These are phyloP conservation scores for Carlito syrichta DNA, from an alignment of 2,113 vertebrate species.

Conservation along the genomic window DNA sequence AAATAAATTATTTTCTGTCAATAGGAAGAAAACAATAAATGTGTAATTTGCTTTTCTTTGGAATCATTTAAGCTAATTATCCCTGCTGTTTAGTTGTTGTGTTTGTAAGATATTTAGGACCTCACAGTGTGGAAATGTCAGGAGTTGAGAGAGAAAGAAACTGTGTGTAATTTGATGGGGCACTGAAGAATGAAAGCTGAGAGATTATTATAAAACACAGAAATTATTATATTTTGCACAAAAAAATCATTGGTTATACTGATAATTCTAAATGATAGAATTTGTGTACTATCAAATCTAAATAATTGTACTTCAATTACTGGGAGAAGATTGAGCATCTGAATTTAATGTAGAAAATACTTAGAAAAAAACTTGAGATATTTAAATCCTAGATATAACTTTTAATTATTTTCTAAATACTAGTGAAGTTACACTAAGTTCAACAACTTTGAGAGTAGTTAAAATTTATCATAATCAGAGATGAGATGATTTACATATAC, in stretches of 20 bases:
- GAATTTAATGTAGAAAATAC: neutral
- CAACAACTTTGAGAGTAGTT: slow-evolving; percentile 1
- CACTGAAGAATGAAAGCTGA: neutral
- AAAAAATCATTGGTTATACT: neutral
- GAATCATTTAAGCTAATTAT: neutral
- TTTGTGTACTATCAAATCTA: neutral
- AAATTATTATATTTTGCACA: slow-evolving; percentile 4
- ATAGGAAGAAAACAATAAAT: neutral
- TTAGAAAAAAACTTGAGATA: neutral
- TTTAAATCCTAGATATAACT: neutral
- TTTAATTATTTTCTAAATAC: slow-evolving; percentile 1
- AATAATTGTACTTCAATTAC: neutral
- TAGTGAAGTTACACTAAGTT: neutral
- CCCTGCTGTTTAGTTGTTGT: neutral
- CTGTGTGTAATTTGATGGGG: neutral
- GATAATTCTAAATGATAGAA: neutral
- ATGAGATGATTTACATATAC: slow-evolving; percentile 56
- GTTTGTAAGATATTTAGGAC: neutral
- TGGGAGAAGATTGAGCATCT: neutral
- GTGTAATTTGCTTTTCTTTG: neutral
- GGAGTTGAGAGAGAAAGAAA: neutral
- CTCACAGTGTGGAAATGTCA: neutral
- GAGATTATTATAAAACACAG: neutral
- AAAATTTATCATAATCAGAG: slow-evolving; percentile 42
- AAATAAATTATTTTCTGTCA: neutral